A percentile compares a stretch with the other conserved stretches of the same genome.
Evolutionary conservation across 2,888 invertebrate species (phyloP).

Genomic region (Cancer borealis): DNA sequence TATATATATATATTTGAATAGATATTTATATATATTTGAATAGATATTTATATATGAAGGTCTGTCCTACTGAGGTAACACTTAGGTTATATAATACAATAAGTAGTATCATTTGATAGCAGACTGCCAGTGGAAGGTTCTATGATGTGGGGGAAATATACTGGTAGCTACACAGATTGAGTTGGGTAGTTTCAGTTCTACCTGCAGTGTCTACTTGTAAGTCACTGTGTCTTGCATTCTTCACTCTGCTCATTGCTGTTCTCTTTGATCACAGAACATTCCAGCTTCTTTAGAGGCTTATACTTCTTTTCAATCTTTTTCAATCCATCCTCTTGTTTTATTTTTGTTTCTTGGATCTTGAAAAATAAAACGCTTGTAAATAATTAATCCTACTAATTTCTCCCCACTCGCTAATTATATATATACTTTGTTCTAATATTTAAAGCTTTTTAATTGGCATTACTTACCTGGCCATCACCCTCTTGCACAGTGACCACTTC

Average conservation of each 20-base stretch:
- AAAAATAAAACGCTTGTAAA: neutral
- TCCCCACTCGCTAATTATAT: neutral
- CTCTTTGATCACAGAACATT: constrained; percentile 36
- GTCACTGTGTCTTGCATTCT: constrained; percentile 62
- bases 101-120: too few species aligned
- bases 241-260: neutral
- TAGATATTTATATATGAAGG: too few species aligned
- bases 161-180: neutral
- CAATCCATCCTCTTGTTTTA: constrained; percentile 57
- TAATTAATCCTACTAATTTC: neutral
- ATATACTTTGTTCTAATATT: too few species aligned
- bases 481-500: constrained; percentile 69
- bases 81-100: too few species aligned
- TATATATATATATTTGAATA: too few species aligned
- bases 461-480: constrained; percentile 66
- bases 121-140: too few species aligned
- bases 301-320: constrained; percentile 53
- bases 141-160: too few species aligned
- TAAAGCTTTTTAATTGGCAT: neutral
- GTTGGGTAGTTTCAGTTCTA: neutral
- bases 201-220: neutral
- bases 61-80: too few species aligned
- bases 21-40: too few species aligned
- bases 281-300: constrained; percentile 52
- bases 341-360: constrained; percentile 55